Evolutionary conservation across 2,113 vertebrate species (phyloP), one percentile per base, ranked within the genome.

Genomic region (Marmota flaviventris): DNA sequence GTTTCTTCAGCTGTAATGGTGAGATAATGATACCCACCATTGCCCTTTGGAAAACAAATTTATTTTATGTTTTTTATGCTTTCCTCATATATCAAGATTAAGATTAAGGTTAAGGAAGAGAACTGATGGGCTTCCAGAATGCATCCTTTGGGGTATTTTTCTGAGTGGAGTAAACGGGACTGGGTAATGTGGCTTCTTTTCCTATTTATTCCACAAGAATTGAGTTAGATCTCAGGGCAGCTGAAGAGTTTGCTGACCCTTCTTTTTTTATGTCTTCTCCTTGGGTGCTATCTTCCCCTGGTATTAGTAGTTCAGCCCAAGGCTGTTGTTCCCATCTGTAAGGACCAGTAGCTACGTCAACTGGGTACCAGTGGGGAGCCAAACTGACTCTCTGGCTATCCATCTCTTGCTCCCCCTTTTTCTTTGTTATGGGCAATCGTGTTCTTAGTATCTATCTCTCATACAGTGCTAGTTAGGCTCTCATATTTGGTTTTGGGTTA

Each of bases 61-160:
- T 85, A 61, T 75, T 24, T 93, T 58, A 58, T 20, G 5, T 85
- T 20, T 75, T 29, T 89, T n/a, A 37, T 85, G n/a, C 37, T 81
- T 96, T 90, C 32, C 12, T 89, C 65, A 32, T 75, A 70, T 51
- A 39, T 67, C 34, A 58, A 48, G 65, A 61, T 48, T 45, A 95
- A 91, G 9, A 67, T 48, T 45, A 95, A 91, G 7, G 32, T 91
- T 63, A 90, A 77, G 58, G 42, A 94, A 86, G 77, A 95, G 76
- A 77, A 95, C 0, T 27, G 67, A 42, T 39, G 45, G 56, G 25
- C 10, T 96, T 94, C 82, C 32, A 77, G 73, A 89, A 75, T n/a
- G 89, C 8, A 85, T 8, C 9, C 20, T 42, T 37, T 83, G 10
- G 8, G 37, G 42, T 86, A 2, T 39, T 42, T 78, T 93, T 93